Evolutionary conservation across 1,140 invertebrate genomes (phyloP), one percentile per base, ranked within the genome.

Genomic region (Pachyrhynchus sulphureomaculatus): DNA sequence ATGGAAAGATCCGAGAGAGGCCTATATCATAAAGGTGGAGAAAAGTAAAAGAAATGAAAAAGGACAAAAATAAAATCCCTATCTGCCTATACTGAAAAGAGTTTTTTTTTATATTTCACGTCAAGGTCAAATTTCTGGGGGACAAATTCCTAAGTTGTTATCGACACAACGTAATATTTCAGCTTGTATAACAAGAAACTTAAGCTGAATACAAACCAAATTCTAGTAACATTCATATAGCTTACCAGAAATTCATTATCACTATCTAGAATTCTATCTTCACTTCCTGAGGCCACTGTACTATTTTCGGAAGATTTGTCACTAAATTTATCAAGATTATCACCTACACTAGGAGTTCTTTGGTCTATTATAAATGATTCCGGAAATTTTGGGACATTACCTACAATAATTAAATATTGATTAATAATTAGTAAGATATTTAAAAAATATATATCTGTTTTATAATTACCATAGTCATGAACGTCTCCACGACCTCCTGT

Each of bases 241-340:
- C 45, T 55, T 58, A 64, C 73, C 37, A 76, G 72, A 42, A 55
- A 44, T 23, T 65, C 55, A 20, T 26, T 49, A 13, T 68, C 51
- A 32, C 18, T 26, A 49, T 48, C 45, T 37, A 64, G 51, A 17
- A 52, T 20, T 36, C 51, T 64, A 3, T 75, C 72, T 23, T 74
- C 68, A 32, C 61, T 66, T 17, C 49, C 47, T 17, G 39, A 42
- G 62, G 65, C 51, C n/a, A 59, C 69, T 37, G 54, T 55, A 68
- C 75, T 72, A 49, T 72, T 69, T 44, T 76, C 72, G 23, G 67
- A 71, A 20, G 68, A 75, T 58, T 67, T 69, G 17, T 71, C 67
- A 41, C 59, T 67, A 10, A 64, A 52, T 34, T 39, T 47, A 23
- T 71, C 69, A 21, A 71, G 58, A 34, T 68, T 66, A 42, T 70